Conservation (phyloP, 2,113 vertebrate genomes). For the Callaeas wilsoni region DNA sequence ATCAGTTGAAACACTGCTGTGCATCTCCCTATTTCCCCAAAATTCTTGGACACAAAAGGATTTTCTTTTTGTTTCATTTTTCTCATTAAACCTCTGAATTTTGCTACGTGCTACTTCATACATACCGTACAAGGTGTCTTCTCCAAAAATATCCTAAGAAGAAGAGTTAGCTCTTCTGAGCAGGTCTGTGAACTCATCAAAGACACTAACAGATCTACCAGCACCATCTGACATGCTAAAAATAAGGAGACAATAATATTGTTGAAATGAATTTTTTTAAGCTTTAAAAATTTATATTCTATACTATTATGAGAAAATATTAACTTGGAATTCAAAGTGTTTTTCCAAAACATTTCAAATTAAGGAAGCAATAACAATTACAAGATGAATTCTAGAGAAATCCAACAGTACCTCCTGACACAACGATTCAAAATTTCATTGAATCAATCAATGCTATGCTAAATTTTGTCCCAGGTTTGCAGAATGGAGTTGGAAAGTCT, state of each 20-base stretch:
- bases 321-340: background rate
- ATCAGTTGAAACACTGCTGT: background rate
- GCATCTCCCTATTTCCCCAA: background rate
- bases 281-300: background rate
- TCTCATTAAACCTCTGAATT: background rate
- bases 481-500: background rate
- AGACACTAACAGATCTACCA: constrained; percentile 90
- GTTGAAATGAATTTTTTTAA: background rate
- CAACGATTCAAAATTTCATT: background rate
- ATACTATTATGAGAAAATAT: background rate
- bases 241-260: background rate
- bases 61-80: background rate
- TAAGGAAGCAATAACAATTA: background rate
- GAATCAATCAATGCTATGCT: background rate
- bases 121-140: constrained; percentile 90
- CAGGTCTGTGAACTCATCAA: constrained; percentile 88
- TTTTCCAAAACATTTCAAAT: background rate
- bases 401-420: background rate
- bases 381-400: background rate
- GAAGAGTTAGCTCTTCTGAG: constrained; percentile 88
- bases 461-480: background rate
- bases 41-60: background rate
- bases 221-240: constrained; percentile 85
- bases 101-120: background rate
- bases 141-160: constrained; percentile 91